These are phyloP conservation scores for Hesperia comma DNA, from an alignment of 2,888 invertebrate genomes.

Conservation along the genomic window DNA sequence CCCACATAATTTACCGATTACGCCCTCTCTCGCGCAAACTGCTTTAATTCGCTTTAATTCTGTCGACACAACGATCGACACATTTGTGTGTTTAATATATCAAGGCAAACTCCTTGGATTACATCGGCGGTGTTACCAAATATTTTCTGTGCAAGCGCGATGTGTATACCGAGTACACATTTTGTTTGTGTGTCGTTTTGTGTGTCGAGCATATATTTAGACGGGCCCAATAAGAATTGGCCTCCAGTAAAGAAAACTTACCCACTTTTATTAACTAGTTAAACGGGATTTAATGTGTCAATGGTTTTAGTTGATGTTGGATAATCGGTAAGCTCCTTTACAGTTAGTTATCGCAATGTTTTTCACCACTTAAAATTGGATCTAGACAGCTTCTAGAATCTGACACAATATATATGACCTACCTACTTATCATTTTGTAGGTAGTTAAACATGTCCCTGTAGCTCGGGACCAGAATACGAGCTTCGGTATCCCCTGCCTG, in stretches of 20 bases:
- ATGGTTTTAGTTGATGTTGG: not conserved
- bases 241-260: slow-evolving; percentile 42
- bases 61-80: slow-evolving; percentile 53
- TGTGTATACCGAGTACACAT: slow-evolving; percentile 70
- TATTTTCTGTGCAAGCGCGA: slow-evolving; percentile 75
- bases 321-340: too few species aligned
- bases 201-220: slow-evolving; percentile 75
- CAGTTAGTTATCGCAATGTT: too few species aligned
- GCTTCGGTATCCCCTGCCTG: too few species aligned
- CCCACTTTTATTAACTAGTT: slow-evolving; percentile 30
- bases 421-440: too few species aligned
- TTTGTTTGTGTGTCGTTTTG: slow-evolving; percentile 58
- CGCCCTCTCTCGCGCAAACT: slow-evolving; percentile 26
- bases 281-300: not conserved
- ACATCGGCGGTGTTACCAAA: slow-evolving; percentile 77
- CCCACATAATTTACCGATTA: slow-evolving; percentile 37
- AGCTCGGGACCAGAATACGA: too few species aligned
- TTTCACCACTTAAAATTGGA: too few species aligned
- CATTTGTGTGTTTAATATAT: slow-evolving; percentile 69
- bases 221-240: slow-evolving; percentile 65
- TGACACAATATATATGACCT: too few species aligned
- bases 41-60: slow-evolving; percentile 37
- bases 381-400: too few species aligned
- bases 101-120: slow-evolving; percentile 77
- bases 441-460: too few species aligned